phyloP scores from a whole-genome alignment of 2,888 invertebrate genomes.

The Schizaphis graminum region DNA sequence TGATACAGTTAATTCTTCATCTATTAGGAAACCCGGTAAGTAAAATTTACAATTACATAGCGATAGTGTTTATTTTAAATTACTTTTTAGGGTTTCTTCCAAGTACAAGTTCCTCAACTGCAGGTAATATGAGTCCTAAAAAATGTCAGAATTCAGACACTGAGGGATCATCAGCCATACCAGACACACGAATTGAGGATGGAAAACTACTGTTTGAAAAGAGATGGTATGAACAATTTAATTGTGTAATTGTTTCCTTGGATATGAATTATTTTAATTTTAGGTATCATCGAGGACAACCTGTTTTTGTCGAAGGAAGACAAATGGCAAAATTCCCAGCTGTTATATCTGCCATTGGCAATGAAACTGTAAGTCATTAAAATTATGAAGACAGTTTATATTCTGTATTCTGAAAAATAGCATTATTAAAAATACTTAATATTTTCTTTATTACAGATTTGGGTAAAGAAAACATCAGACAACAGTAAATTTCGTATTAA shows the following conservation, averaged over 20 bases:
- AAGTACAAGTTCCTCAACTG: constrained; percentile 43
- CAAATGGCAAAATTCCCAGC: constrained; percentile 88
- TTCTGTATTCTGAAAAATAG: not conserved
- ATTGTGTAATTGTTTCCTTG: not conserved
- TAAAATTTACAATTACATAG: not conserved
- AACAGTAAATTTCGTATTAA: constrained; percentile 87
- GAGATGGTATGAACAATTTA: constrained; percentile 77
- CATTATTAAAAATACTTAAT: not conserved
- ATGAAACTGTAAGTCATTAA: constrained; percentile 81
- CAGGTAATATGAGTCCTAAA: constrained; percentile 58
- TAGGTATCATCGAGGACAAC: constrained; percentile 92
- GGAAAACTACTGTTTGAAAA: constrained; percentile 94
- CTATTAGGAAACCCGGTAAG: constrained; percentile 74
- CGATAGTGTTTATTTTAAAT: not conserved
- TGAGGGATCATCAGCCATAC: constrained; percentile 51
- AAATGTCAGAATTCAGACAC: constrained; percentile 52
- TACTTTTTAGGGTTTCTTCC: constrained; percentile 43
- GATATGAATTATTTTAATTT: constrained; percentile 62
- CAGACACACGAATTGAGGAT: constrained; percentile 80
- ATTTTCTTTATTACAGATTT: constrained; percentile 78
- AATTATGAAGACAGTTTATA: not conserved
- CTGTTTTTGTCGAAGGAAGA: constrained; percentile 90
- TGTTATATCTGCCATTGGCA: constrained; percentile 91
- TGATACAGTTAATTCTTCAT: constrained; percentile 71
- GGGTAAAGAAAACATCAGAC: constrained; percentile 87